Evolutionary conservation across 2,113 vertebrate species (phyloP).

Genomic region (Ammodytes dubius): DNA sequence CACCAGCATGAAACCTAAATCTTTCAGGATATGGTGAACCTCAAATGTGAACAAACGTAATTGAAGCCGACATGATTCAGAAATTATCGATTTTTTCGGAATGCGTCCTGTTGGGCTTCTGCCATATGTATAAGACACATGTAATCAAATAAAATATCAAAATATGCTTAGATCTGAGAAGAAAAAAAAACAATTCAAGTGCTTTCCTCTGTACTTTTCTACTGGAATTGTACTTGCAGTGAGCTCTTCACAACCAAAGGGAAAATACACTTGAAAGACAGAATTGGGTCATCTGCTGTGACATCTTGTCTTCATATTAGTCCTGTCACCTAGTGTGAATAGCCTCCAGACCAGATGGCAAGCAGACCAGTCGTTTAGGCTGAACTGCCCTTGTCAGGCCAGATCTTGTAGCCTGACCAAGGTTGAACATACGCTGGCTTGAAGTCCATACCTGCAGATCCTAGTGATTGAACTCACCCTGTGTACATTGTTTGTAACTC

Average conservation of each 20-base stretch:
- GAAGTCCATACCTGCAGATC: slow-evolving; percentile 25
- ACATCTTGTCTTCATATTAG: slow-evolving; percentile 67
- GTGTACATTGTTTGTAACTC: slow-evolving; percentile 4
- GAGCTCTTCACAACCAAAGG: slow-evolving; percentile 16
- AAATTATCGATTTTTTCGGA: neutral
- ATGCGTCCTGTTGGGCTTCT: neutral
- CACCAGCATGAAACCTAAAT: neutral
- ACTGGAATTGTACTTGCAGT: slow-evolving; percentile 13
- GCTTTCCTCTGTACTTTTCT: neutral
- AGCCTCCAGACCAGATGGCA: slow-evolving; percentile 73
- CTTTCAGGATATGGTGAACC: neutral
- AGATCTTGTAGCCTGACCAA: slow-evolving; percentile 61
- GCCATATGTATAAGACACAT: neutral
- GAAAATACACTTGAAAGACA: slow-evolving; percentile 48
- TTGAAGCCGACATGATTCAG: neutral
- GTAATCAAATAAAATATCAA: neutral
- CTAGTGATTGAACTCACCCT: slow-evolving; percentile 4
- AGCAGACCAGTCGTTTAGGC: slow-evolving; percentile 65
- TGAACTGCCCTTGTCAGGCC: slow-evolving; percentile 60
- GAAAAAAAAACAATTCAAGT: neutral
- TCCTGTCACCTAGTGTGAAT: slow-evolving; percentile 72
- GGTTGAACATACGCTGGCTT: slow-evolving; percentile 38
- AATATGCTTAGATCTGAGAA: neutral
- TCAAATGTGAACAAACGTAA: slow-evolving; percentile 7
- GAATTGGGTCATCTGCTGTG: slow-evolving; percentile 66